A percentile compares a stretch with the other conserved stretches of the same genome.
Conservation (phyloP, 2,797 vertebrate species). For the Eleutherodactylus coqui region DNA sequence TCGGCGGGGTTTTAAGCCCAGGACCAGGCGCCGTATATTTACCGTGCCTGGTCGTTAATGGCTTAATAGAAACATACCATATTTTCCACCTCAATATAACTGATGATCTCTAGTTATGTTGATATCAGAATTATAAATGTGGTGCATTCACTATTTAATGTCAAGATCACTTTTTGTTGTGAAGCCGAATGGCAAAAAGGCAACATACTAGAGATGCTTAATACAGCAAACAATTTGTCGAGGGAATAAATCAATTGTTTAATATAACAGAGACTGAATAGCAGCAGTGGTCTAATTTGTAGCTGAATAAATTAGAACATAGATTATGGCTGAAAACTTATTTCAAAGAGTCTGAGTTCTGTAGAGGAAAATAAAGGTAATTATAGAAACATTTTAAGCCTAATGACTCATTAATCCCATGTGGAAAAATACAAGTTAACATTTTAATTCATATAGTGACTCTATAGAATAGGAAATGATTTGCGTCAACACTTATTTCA, state of each 20-base stretch:
- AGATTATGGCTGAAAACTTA: background rate
- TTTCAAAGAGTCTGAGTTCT: slow-evolving; percentile 32
- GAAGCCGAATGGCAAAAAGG: background rate
- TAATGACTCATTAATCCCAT: slow-evolving; percentile 36
- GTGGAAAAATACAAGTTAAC: slow-evolving; percentile 8
- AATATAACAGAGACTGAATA: slow-evolving; percentile 18
- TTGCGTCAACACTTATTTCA: background rate
- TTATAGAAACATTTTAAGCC: slow-evolving; percentile 22
- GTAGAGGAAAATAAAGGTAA: slow-evolving; percentile 25
- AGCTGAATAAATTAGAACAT: slow-evolving; percentile 27
- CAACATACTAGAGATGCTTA: background rate
- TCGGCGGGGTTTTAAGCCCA: too few species aligned
- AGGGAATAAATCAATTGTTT: slow-evolving; percentile 33
- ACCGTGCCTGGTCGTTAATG: too few species aligned
- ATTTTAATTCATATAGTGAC: slow-evolving; percentile 7
- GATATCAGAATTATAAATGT: background rate
- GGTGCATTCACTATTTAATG: background rate
- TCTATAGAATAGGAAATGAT: background rate
- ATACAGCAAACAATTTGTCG: slow-evolving; percentile 15
- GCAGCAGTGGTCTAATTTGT: slow-evolving; percentile 34
- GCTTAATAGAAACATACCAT: background rate
- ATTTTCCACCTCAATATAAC: background rate
- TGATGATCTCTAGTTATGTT: background rate
- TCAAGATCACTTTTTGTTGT: background rate
- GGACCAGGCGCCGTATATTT: too few species aligned